Evolutionary conservation across 2,113 vertebrate species (phyloP), one percentile per base, ranked within the genome.

Genomic region (Pimephales promelas): DNA sequence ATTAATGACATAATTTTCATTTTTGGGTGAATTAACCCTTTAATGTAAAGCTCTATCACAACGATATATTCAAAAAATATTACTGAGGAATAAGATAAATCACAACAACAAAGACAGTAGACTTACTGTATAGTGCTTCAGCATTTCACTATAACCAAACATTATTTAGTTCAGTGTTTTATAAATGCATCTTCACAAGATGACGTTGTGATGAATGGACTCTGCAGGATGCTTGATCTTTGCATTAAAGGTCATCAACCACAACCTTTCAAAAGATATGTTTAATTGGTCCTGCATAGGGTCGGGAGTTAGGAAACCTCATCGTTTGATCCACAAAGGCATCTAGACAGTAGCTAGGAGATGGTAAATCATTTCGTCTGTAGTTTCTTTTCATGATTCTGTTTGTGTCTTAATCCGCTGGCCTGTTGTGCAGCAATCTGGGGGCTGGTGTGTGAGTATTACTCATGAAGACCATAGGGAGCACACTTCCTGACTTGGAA

Each of bases 291-390:
- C 64, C 40, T 2, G 10, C 24, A 62, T n/a, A 68, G 20, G 24
- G 61, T 64, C 34, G n/a, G 10, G 45, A 64, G 77, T 13, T 52
- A 16, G 24, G 45, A 81, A 81, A 70, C 62, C 22, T 56, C 64
- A 3, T 36, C 13, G 16, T 70, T 56, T 56, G 24, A 81, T 36
- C 47, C 45, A 54, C 10, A 81, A 40, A 66, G 43, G 16, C 22
- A 16, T 36, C 26, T 36, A n/a, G 62, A 81, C 45, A 54, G 79
- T 81, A 70, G 64, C 79, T 81, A 70, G 79, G 79, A 70, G 64
- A 81, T 80, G 78, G 45, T 9, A 40, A 68, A 52, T 31, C 26
- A 36, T 68, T 81, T 81, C 26, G 34, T 70, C 62, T 40, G 11
- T 36, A 14, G 13, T 22, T 68, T 66, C 45, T 70, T 52, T 81